Evolutionary conservation across 2,888 invertebrate species (phyloP), one percentile per base, ranked within the genome.

Genomic region (Acanthosoma haemorrhoidale): DNA sequence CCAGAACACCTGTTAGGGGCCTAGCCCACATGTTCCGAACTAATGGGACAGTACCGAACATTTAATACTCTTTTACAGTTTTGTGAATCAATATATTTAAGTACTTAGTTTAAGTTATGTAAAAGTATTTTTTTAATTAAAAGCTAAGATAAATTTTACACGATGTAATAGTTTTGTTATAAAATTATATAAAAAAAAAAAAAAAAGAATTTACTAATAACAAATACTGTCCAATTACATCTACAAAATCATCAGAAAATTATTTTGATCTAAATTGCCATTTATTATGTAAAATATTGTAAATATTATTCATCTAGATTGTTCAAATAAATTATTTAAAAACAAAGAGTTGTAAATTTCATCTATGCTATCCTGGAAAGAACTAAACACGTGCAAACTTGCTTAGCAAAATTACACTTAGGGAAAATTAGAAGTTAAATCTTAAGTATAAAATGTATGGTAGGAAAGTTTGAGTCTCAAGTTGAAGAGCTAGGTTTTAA

Each of bases 41-140:
- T n/a, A n/a, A n/a, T n/a, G n/a, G n/a, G n/a, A n/a, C n/a, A n/a
- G n/a, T n/a, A n/a, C n/a, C n/a, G 51, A 51, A 51, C 13, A 25
- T 51, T 32, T 25, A 8, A 43, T 51, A 51, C 51, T 51, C 51
- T 25, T 25, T 51, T 51, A 51, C 25, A 51, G 8, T 51, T 43
- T 51, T 51, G 51, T 25, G 51, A 51, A 51, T 25, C 25, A 51
- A 51, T 51, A 51, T 51, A 11, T 51, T 6, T 51, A 51, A 51
- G 51, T 51, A 51, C 51, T 51, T 51, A 51, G 51, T 51, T 51
- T 51, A 51, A 51, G 51, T 51, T 51, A 51, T 51, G 51, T 51
- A 25, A 51, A 51, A 25, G 51, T 51, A 51, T 51, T 51, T 51
- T 51, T 51, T 51, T 51, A 51, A 51, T 25, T 25, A 51, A 25